These are phyloP conservation scores for Mellilla xanthometata DNA, from an alignment of 2,888 invertebrate species.

Conservation along the genomic window DNA sequence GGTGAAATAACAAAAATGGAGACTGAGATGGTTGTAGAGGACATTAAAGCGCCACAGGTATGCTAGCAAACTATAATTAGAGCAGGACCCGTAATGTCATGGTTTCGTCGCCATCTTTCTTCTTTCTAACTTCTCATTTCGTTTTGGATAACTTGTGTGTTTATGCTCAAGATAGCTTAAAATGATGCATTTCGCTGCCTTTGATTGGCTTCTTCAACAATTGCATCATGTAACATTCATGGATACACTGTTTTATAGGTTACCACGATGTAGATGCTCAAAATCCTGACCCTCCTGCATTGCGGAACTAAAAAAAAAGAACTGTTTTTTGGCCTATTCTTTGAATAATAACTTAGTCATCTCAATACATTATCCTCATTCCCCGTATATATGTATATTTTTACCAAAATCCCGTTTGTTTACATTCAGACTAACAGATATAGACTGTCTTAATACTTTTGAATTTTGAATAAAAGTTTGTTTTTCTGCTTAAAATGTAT, in stretches of 20 bases:
- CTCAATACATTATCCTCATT: conserved; percentile 1
- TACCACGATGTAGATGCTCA: not conserved
- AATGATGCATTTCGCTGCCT: conserved; percentile 13
- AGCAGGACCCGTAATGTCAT: conserved; percentile 68
- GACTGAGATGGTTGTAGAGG: conserved; percentile 95
- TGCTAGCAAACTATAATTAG: conserved; percentile 55
- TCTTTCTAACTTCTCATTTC: conserved; percentile 48
- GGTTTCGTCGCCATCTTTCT: conserved; percentile 75
- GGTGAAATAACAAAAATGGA: conserved; percentile 92
- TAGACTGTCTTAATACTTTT: too few relatives aligned
- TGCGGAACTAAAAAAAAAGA: conserved; percentile 46
- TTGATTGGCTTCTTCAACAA: not conserved
- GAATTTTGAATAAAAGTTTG: too few relatives aligned
- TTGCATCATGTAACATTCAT: not conserved
- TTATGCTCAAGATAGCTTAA: conserved; percentile 35
- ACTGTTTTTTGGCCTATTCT: conserved; percentile 9
- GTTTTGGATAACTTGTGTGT: conserved; percentile 55
- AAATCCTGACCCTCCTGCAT: conserved; percentile 45
- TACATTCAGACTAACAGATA: not conserved
- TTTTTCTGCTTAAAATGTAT: too few relatives aligned
- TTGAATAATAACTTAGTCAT: conserved; percentile 12
- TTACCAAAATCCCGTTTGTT: not conserved
- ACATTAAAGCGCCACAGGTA: conserved; percentile 80
- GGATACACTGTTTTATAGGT: not conserved
- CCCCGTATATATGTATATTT: not conserved